phyloP scores from a whole-genome alignment of 2,888 invertebrate genomes.

The Ectobius pallidus region DNA sequence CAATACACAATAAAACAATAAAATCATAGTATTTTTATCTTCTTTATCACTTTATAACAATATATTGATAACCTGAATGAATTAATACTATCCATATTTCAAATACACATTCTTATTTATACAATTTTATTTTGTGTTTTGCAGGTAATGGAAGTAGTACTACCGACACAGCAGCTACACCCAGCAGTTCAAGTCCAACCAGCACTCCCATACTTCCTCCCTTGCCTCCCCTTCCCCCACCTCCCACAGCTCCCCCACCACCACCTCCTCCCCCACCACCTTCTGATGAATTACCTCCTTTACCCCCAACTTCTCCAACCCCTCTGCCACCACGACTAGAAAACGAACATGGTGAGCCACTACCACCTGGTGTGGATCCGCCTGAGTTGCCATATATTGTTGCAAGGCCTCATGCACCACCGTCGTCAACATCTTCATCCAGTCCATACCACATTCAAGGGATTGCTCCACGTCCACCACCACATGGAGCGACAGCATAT shows the following conservation, averaged over 20 bases:
- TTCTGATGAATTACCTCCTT: slow-evolving; percentile 47
- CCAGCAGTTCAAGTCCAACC: neutral
- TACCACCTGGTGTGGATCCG: slow-evolving; percentile 62
- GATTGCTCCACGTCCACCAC: neutral
- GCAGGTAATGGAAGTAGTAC: slow-evolving; percentile 1
- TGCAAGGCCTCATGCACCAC: slow-evolving; percentile 47
- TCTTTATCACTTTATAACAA: too few species aligned
- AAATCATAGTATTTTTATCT: too few species aligned
- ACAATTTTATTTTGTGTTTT: neutral
- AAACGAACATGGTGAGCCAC: slow-evolving; percentile 52
- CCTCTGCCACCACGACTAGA: slow-evolving; percentile 41
- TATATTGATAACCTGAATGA: too few species aligned
- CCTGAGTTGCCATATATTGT: slow-evolving; percentile 55
- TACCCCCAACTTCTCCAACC: slow-evolving; percentile 45
- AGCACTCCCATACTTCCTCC: slow-evolving; percentile 1
- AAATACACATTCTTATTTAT: too few species aligned
- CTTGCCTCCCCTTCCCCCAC: slow-evolving; percentile 6
- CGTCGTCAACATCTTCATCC: slow-evolving; percentile 48
- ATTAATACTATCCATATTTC: too few species aligned
- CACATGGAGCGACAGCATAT: slow-evolving; percentile 38
- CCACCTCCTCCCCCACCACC: slow-evolving; percentile 47
- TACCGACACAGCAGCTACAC: neutral
- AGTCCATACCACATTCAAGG: neutral
- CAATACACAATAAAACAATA: too few species aligned
- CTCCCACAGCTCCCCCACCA: slow-evolving; percentile 45